Base-by-base conservation (phyloP, 2,113 vertebrate genomes). In the Corythoichthys intestinalis region DNA sequence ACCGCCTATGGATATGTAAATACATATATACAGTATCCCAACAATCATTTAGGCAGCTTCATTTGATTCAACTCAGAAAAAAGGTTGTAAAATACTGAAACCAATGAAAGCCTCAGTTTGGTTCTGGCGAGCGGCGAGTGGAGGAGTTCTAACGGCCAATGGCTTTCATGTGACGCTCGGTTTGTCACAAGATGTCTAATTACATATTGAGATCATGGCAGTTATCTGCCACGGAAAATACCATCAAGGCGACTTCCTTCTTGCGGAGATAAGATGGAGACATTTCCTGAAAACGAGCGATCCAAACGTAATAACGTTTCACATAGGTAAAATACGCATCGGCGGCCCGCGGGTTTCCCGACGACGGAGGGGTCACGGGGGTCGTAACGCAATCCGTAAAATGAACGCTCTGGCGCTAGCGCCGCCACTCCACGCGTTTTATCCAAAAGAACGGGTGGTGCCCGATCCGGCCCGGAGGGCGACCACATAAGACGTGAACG, bases 191-290 rank as follows among this genome's bases (percentile, higher is more conserved):
- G 77, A 79, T 58, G 52, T 54, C 70, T 79, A 75, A 85, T 81
- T 81, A 70, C 70, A 76, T 65, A 61, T 79, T 74, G 64, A 74
- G 58, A 84, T 75, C 83, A 88, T 87, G 80, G 77, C 7, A 37
- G 76, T 49, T 77, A 89, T 91, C 90, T 85, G 70, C 34, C 59
- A 80, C 77, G 65, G 84, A 86, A 87, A 91, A 90, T 84, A 91
- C 89, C 89, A 90, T 87, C 83, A 86, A 83, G 77, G 73, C 78
- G 58, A 87, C 86, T 90, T 92, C 90, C 90, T 89, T 79, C 83
- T 69, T 71, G 56, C 14, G 56, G 56, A 58, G 56, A 83, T 67
- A 81, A 86, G 86, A 83, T 54, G 73, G 74, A 81, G 69, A 70
- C 77, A 75, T 83, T 81, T 85, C 66, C 80, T 72, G 70, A 73